Evolutionary conservation across 2,888 invertebrate genomes (phyloP), one percentile per base, ranked within the genome.

Genomic region (Pterostichus niger): DNA sequence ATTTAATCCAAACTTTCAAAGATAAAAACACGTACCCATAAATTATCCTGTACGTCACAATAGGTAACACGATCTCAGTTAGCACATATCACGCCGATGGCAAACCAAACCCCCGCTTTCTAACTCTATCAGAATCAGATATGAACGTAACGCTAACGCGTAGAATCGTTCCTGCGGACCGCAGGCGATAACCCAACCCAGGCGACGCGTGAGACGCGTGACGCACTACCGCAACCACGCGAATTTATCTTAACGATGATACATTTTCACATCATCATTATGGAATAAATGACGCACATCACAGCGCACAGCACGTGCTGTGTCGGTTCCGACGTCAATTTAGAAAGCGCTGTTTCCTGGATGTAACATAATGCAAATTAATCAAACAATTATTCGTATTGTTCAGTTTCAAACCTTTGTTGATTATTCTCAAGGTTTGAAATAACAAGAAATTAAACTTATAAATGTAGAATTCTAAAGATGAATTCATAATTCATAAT

Each of bases 211-310:
- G 40, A 40, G 3, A 0, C 40, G 40, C 40, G 40, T 59, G 59
- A 59, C 59, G 40, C 40, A 40, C 9, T 40, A 31, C 24, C 59
- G 59, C 24, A 11, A 10, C 6, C 40, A 40, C 15, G 59, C 17
- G 31, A 24, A 31, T 59, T 59, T 59, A 59, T 59, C 59, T 59
- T 59, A 59, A 59, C 59, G 59, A 59, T 59, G 59, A 59, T 59
- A 59, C 59, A 31, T 59, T 59, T 24, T 59, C 59, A 31, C 59
- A 59, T 59, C 59, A 59, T 59, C 24, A 31, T 59, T 24, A 17
- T 17, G 59, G 59, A 59, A 59, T 24, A 59, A 59, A 59, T 59
- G 59, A 59, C 10, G 31, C 54, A 24, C 56, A 10, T 15, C 10
- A 6, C 15, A 24, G 24, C 24, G 24, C 24, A 24, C 24, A 24